phyloP scores from a whole-genome alignment of 2,113 vertebrate genomes.

The Castor canadensis region DNA sequence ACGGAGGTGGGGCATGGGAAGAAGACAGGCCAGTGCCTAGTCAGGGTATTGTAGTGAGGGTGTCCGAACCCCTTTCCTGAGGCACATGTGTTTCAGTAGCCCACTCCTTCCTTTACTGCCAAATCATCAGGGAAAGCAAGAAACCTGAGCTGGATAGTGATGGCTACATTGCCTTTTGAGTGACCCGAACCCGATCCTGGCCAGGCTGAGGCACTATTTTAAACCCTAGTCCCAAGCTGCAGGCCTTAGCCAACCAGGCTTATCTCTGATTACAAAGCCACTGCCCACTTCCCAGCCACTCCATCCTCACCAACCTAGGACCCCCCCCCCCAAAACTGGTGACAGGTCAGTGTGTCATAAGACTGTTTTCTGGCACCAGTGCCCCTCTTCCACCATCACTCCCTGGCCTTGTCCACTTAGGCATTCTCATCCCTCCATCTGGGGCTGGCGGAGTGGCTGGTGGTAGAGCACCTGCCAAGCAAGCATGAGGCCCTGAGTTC shows the following conservation, averaged over 20 bases:
- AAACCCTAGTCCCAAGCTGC: conserved; percentile 63
- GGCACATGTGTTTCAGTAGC: not conserved
- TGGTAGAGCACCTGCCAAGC: too few relatives aligned
- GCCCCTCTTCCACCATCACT: not conserved
- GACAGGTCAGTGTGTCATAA: not conserved
- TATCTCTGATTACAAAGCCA: conserved; percentile 69
- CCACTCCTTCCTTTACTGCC: not conserved
- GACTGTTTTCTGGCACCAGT: not conserved
- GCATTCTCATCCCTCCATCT: not conserved
- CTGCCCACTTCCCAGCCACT: conserved; percentile 22
- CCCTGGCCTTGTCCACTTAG: not conserved
- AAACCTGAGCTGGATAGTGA: conserved; percentile 44
- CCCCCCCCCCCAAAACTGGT: not conserved
- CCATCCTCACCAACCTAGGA: not conserved
- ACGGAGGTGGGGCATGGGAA: not conserved
- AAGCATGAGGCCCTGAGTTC: too few relatives aligned
- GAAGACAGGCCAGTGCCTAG: not conserved
- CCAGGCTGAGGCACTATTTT: conserved; percentile 68
- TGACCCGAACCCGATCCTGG: conserved; percentile 65
- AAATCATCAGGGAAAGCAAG: conserved; percentile 44
- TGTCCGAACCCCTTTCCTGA: not conserved
- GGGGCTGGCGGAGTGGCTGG: too few relatives aligned
- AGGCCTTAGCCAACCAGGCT: not conserved
- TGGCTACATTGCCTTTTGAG: conserved; percentile 55
- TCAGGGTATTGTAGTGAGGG: not conserved